Base-by-base conservation (phyloP, 2,113 vertebrate genomes). In the Peromyscus californicus region DNA sequence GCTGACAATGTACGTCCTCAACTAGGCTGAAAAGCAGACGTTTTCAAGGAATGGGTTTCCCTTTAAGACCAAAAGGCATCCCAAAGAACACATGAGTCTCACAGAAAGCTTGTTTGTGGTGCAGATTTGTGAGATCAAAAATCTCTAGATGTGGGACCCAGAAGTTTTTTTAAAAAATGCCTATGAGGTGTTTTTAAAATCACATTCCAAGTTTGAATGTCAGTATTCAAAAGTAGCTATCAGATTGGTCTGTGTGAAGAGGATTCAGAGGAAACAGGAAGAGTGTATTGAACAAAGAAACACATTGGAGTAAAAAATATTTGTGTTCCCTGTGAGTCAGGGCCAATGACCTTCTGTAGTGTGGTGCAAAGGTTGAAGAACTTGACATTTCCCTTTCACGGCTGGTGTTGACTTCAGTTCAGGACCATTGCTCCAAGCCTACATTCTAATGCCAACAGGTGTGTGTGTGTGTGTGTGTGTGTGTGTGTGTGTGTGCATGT, bases 291-390 rank as follows among this genome's bases (percentile, higher is more conserved):
- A 83, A 61, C 78, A 95, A 95, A 95, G 89, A 96, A 95, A 91
- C 79, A 95, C 80, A 89, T 15, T 96, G 59, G 89, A 94, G 78
- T 85, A 87, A 94, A 96, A 97, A 97, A 96, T 97, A 96, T 97
- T 96, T 97, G 97, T 92, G 63, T 95, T 97, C 54, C 91, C 92
- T 57, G 4, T 80, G 85, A 90, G 95, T 90, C 96, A 92, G 85
- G 97, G 84, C 59, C 84, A 93, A 5, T 95, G 96, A 82, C 88
- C 97, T 95, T 93, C 42, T 79, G 95, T 86, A 90, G 92, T 72
- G 9, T 33, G 39, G 92, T 51, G 2, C 94, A 98, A 97, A 98
- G 97, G 89, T 93, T 88, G 42, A 76, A 92, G 70, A 92, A 82
- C 59, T 85, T 89, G 92, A 54, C 88, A 61, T 85, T 82, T 92